These are phyloP conservation scores for Ictalurus furcatus DNA, from an alignment of 2,113 vertebrate species.

Conservation along the genomic window DNA sequence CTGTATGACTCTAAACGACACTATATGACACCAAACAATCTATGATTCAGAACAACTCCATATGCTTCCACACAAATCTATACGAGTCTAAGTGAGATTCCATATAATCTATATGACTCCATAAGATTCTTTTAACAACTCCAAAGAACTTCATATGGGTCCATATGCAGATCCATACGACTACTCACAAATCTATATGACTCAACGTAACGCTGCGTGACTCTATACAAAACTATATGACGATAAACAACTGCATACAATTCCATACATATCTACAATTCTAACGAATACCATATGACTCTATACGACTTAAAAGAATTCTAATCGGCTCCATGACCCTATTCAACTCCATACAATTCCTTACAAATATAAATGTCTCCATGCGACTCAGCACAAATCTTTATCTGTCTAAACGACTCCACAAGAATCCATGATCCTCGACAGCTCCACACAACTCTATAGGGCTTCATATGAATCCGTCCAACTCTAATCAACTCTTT, in stretches of 20 bases:
- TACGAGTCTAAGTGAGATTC: not conserved
- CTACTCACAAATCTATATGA: too few relatives aligned
- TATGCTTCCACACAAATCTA: not conserved
- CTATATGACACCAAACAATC: not conserved
- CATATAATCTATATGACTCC: not conserved
- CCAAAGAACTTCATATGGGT: not conserved
- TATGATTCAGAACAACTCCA: not conserved
- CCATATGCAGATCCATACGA: too few relatives aligned
- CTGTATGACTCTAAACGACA: not conserved
- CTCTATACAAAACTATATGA: too few relatives aligned
- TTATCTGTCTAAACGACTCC: not conserved
- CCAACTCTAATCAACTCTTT: too few relatives aligned
- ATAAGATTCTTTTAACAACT: too few relatives aligned
- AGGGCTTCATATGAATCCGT: not conserved
- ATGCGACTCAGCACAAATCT: not conserved
- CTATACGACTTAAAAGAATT: too few relatives aligned
- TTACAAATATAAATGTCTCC: not conserved
- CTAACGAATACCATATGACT: too few relatives aligned
- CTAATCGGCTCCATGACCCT: too few relatives aligned
- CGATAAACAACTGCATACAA: too few relatives aligned
- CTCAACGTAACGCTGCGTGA: too few relatives aligned
- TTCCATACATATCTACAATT: too few relatives aligned
- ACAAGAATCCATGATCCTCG: not conserved
- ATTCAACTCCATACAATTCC: too few relatives aligned
- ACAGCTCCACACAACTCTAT: not conserved